Base-by-base conservation (phyloP, 2,888 invertebrate genomes). In the Phyllotreta cruciferae region DNA sequence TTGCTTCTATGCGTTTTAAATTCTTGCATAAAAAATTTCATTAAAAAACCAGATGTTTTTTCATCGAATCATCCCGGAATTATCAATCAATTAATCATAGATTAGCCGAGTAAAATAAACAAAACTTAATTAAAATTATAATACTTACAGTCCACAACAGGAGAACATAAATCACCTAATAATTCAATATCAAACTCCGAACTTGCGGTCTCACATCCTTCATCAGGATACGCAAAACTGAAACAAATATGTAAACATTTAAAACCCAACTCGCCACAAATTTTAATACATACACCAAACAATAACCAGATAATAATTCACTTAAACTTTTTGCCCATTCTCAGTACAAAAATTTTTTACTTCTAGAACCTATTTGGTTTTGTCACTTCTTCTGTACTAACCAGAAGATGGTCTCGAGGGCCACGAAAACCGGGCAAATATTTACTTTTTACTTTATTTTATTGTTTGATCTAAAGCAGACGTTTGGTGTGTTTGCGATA, bases 71-170 rank as follows among this genome's bases (percentile, higher is more conserved):
- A 24, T 24, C 24, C 4, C 24, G 24, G 24, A 24, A 24, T 24
- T 24, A 24, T 4, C 24, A 4, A 24, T 24, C 24, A 24, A 24
- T 24, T 24, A 24, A 24, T 24, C 24, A 24, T 24, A 24, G 24
- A 24, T 24, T 24, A 24, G 24, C 4, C 24, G 24, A 24, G 4
- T 24, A 24, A 47, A n/a, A 47, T 11, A 47, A 47, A 47, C 9
- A 47, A 1, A 11, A 47, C 13, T 8, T 24, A 24, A 24, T 3
- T 3, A 24, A 24, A 24, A 24, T 24, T 24, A 24, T 24, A 24
- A 11, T 57, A 63, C 63, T 63, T 49, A 63, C 63, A 63, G 54
- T 47, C 58, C 55, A 37, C 56, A 63, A 39, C 63, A 63, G 55
- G 58, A 63, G 36, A 63, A 63, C 63, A 63, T 63, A 50, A 50